These are phyloP conservation scores for Protonibea diacanthus DNA, from an alignment of 2,797 vertebrate species.

Conservation along the genomic window DNA sequence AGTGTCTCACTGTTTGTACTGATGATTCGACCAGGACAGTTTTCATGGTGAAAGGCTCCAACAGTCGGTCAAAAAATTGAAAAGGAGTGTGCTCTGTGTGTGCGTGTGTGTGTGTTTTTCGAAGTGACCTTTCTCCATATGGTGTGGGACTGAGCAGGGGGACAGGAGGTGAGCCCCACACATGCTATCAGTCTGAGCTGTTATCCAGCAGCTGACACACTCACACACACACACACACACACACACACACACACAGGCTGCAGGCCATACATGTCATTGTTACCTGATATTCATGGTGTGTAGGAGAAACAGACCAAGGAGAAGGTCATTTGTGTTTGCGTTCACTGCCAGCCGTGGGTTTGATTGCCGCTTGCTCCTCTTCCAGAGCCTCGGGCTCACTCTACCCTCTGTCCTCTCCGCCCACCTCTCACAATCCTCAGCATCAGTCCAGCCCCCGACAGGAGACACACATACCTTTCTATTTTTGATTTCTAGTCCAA, in stretches of 20 bases:
- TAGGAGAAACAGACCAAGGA: constrained; percentile 66
- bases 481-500: constrained; percentile 63
- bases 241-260: constrained; percentile 36
- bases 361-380: constrained; percentile 59
- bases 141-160: constrained; percentile 69
- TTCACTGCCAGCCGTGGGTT: constrained; percentile 60
- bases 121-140: constrained; percentile 80
- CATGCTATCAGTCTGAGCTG: constrained; percentile 72
- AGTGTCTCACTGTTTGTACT: constrained; percentile 24
- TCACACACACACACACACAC: constrained; percentile 33
- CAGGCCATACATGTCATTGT: constrained; percentile 69
- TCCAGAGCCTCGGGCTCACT: constrained; percentile 56
- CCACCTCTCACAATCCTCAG: constrained; percentile 61
- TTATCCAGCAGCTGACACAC: constrained; percentile 48
- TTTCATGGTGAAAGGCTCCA: constrained; percentile 26
- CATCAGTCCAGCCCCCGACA: constrained; percentile 52
- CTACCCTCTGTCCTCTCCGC: constrained; percentile 62
- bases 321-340: constrained; percentile 70
- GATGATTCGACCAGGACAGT: constrained; percentile 15
- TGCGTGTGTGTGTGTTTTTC: constrained; percentile 35
- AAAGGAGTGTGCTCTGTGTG: not conserved
- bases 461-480: constrained; percentile 65
- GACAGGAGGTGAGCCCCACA: constrained; percentile 71
- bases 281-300: constrained; percentile 75
- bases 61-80: constrained; percentile 9